Conservation (phyloP, 2,113 vertebrate species). For the Sterna hirundo region DNA sequence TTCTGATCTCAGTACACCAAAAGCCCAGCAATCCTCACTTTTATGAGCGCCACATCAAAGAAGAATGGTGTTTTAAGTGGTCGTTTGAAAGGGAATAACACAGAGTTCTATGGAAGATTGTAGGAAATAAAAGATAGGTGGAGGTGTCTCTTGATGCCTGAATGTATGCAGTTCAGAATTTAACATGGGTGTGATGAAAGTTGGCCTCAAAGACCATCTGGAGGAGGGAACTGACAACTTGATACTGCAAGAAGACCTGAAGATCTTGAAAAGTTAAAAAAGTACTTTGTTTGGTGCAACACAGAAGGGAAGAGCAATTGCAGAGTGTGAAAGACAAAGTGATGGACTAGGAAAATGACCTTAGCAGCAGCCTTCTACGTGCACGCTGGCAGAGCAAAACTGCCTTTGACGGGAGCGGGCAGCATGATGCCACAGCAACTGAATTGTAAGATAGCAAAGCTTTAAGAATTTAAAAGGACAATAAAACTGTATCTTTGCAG, state of each 20-base stretch:
- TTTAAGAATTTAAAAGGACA: constrained; percentile 7
- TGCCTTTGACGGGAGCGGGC: constrained; percentile 4
- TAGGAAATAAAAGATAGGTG: not conserved
- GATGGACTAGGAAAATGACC: constrained; percentile 1
- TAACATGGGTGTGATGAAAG: not conserved
- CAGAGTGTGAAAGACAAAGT: constrained; percentile 8
- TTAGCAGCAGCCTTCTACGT: not conserved
- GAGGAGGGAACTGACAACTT: not conserved
- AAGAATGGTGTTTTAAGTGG: not conserved
- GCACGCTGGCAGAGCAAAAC: not conserved
- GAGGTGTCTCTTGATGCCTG: not conserved
- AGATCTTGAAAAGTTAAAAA: not conserved
- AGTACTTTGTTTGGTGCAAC: not conserved
- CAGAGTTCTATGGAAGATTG: not conserved
- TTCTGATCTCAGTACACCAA: not conserved
- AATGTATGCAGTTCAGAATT: not conserved
- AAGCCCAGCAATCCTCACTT: not conserved
- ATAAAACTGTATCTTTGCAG: not conserved
- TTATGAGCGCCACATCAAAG: not conserved
- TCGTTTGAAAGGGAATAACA: not conserved
- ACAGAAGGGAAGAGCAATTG: not conserved
- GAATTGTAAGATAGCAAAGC: not conserved
- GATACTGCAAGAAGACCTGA: not conserved
- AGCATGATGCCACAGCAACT: not conserved
- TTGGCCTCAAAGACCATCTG: not conserved